Conservation (phyloP, 1,140 invertebrate species). For the Idris sp. region DNA sequence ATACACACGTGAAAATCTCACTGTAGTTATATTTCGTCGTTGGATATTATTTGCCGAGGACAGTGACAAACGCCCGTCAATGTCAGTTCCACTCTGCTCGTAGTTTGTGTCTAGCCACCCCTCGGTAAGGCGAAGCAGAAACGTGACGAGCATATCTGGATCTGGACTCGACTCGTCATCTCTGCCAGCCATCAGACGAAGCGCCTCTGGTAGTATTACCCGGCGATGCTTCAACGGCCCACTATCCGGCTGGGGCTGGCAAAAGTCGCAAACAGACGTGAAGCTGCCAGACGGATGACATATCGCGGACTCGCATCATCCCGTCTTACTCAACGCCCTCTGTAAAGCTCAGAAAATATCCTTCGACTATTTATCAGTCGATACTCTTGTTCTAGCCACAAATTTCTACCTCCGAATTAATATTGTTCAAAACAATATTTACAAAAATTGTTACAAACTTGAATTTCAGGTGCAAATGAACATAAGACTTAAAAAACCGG, state of each 20-base stretch:
- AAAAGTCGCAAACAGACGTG: slow-evolving; percentile 47
- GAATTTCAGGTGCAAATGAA: no score
- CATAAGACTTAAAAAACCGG: no score
- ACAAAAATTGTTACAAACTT: no score
- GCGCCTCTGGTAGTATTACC: slow-evolving; percentile 51
- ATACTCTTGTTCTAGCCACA: no score
- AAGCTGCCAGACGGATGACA: slow-evolving; percentile 55
- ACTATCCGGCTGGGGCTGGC: slow-evolving; percentile 34
- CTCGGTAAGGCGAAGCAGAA: slow-evolving; percentile 60
- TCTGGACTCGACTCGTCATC: slow-evolving; percentile 65
- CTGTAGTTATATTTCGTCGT: slow-evolving; percentile 57
- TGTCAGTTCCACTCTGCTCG: slow-evolving; percentile 67
- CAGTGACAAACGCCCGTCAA: slow-evolving; percentile 78
- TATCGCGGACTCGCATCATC: slow-evolving; percentile 58
- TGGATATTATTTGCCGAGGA: slow-evolving; percentile 77
- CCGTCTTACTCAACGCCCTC: slow-evolving; percentile 57
- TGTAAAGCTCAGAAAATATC: slow-evolving; percentile 24
- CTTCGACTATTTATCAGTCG: no score
- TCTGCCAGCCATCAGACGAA: slow-evolving; percentile 56
- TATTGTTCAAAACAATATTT: no score
- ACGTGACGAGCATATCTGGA: slow-evolving; percentile 66
- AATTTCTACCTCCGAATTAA: no score
- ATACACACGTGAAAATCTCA: no score
- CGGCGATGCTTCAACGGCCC: slow-evolving; percentile 29
- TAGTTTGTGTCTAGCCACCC: slow-evolving; percentile 50